These are phyloP conservation scores for Mycetomoellerius zeteki DNA, from an alignment of 1,140 invertebrate genomes.

Conservation along the genomic window DNA sequence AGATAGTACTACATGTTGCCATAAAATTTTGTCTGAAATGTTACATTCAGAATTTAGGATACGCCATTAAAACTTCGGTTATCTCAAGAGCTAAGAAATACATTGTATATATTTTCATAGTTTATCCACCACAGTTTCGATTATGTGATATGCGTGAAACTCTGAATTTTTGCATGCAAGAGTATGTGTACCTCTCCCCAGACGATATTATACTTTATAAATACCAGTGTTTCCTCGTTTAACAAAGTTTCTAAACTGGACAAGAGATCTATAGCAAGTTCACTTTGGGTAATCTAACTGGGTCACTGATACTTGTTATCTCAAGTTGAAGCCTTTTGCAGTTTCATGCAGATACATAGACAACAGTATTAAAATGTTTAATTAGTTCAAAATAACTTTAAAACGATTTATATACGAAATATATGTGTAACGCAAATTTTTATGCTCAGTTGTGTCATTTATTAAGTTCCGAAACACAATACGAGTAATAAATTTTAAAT, in stretches of 20 bases:
- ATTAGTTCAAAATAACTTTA: not conserved
- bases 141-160: slow-evolving; percentile 6
- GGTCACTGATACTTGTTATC: not conserved
- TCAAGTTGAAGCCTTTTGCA: not conserved
- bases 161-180: slow-evolving; percentile 8
- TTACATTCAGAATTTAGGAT: slow-evolving; percentile 5
- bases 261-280: slow-evolving; percentile 11
- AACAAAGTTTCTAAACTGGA: slow-evolving; percentile 28
- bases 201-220: slow-evolving; percentile 48
- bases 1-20: not conserved
- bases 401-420: not conserved
- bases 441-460: not conserved
- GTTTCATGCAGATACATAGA: not conserved
- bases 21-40: not conserved
- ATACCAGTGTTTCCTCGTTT: not conserved
- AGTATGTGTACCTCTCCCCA: not conserved
- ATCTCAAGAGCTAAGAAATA: slow-evolving; percentile 31
- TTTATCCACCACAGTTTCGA: slow-evolving; percentile 20
- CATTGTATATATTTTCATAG: slow-evolving; percentile 23
- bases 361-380: not conserved
- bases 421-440: not conserved
- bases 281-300: not conserved
- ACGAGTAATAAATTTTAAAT: too few relatives aligned
- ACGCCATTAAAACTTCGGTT: slow-evolving; percentile 15
- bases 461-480: too few relatives aligned